These are phyloP conservation scores for Agonopterix heracliana DNA, from an alignment of 2,888 invertebrate species.

Conservation along the genomic window DNA sequence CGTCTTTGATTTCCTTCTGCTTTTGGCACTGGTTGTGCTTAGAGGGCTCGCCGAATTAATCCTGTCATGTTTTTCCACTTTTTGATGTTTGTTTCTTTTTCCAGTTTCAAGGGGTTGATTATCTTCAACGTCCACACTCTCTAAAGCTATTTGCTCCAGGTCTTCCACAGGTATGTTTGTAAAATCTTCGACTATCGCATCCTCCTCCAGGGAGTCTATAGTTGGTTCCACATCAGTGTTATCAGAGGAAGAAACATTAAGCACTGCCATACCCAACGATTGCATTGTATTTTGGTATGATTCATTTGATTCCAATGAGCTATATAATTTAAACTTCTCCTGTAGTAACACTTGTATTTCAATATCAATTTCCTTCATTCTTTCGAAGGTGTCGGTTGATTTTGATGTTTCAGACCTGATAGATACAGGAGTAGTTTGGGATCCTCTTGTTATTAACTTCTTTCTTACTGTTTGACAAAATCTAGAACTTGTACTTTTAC, in stretches of 20 bases:
- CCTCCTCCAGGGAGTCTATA: conserved; percentile 28
- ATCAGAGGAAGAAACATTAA: conserved; percentile 43
- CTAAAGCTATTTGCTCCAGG: conserved; percentile 57
- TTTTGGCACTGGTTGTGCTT: conserved; percentile 15
- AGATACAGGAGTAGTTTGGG: conserved; percentile 45
- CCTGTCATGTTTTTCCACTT: conserved; percentile 25
- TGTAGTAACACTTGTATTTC: conserved; percentile 74
- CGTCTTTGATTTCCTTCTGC: conserved; percentile 27
- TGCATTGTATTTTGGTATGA: conserved; percentile 38
- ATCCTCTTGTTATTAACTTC: conserved; percentile 25
- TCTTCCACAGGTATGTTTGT: conserved; percentile 61
- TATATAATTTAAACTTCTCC: conserved; percentile 76
- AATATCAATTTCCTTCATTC: conserved; percentile 78
- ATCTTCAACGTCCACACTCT: conserved; percentile 34
- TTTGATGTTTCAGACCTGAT: conserved; percentile 21
- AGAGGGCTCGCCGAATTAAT: conserved; percentile 40
- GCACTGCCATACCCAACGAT: conserved; percentile 59
- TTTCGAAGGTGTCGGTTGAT: conserved; percentile 57
- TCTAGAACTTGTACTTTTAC: conserved; percentile 23
- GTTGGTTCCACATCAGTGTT: conserved; percentile 21
- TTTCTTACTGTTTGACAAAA: conserved; percentile 42
- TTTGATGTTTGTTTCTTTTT: conserved; percentile 32
- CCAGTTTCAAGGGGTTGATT: conserved; percentile 18
- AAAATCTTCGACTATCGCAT: conserved; percentile 55
- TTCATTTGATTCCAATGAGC: conserved; percentile 60